phyloP scores from a whole-genome alignment of 2,888 invertebrate species.

The Zygogramma bicolorata region DNA sequence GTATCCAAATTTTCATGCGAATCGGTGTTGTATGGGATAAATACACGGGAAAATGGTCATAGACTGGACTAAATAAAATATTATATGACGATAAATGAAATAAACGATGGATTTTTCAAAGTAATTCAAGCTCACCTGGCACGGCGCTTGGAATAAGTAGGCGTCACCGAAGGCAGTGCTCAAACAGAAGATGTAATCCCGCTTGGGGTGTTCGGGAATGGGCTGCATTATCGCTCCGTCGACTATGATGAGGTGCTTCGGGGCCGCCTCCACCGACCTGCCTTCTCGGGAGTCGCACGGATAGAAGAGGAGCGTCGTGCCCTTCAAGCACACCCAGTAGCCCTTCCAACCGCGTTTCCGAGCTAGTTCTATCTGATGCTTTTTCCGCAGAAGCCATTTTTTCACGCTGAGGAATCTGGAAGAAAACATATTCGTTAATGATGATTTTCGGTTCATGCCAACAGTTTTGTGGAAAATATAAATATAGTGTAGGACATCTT shows the following conservation, averaged over 20 bases:
- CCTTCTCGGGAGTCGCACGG: slow-evolving; percentile 94
- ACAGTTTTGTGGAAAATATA: neutral
- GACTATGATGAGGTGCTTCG: slow-evolving; percentile 95
- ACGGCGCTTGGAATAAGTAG: slow-evolving; percentile 94
- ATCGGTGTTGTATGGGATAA: too few relatives aligned
- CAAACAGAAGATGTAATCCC: slow-evolving; percentile 97
- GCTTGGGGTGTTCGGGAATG: slow-evolving; percentile 98
- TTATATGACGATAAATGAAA: too few relatives aligned
- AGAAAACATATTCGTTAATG: slow-evolving; percentile 27
- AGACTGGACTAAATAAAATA: too few relatives aligned
- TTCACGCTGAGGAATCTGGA: slow-evolving; percentile 95
- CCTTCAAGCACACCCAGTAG: slow-evolving; percentile 98
- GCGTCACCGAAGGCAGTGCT: slow-evolving; percentile 99
- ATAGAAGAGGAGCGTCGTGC: slow-evolving; percentile 95
- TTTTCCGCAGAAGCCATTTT: slow-evolving; percentile 97
- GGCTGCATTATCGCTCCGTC: slow-evolving; percentile 98
- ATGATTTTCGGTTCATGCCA: neutral
- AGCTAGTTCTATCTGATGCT: slow-evolving; percentile 96
- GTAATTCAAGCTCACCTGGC: slow-evolving; percentile 76
- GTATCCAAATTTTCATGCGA: too few relatives aligned
- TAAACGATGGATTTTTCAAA: too few relatives aligned
- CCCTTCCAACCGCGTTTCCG: slow-evolving; percentile 98
- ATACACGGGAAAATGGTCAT: too few relatives aligned
- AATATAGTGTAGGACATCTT: too few relatives aligned
- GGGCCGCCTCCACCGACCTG: slow-evolving; percentile 90